Evolutionary conservation across 2,888 invertebrate species (phyloP), one percentile per base, ranked within the genome.

Genomic region (Plagodis dolabraria): DNA sequence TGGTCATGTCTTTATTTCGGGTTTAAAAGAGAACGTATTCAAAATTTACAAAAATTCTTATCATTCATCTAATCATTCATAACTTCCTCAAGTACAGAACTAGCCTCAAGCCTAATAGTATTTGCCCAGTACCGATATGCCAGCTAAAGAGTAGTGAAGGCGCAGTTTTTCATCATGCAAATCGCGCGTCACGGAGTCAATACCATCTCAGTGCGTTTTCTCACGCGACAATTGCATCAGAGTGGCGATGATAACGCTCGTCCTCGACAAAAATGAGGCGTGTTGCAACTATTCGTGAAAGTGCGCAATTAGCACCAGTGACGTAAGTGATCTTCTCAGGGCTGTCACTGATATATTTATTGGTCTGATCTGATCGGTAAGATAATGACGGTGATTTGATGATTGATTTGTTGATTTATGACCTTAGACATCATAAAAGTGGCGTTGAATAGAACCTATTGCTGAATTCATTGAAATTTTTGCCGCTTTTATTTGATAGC

Each of bases 271-370:
- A 69, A 69, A 70, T 68, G 42, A 49, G 22, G 52, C 57, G 53
- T 53, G 68, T 56, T 61, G 69, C 65, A 68, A 67, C 61, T 61
- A 58, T 61, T 44, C 58, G 69, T 67, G 70, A 71, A 71, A 71
- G 71, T 63, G 55, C 44, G 46, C 65, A 67, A 71, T 71, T 69
- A 68, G 58, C 64, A 50, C 64, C 43, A 52, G 51, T 53, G 58
- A 67, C 57, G 67, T 60, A 65, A 67, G 47, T 9, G 22, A 53
- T 55, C 53, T 47, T 35, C 53, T 47, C 33, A 58, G 58, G 53
- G 58, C 58, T 56, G 55, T 44, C 55, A 46, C 6, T 53, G 49
- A 50, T 50, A 46, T 46, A 47, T 59, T 47, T 47, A 50, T 52
- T 49, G 53, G 40, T 49, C 49, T 22, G 48, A 48, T 53, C 53